Evolutionary conservation across 2,113 vertebrate species (phyloP).

Genomic region (Vicugna pacos): DNA sequence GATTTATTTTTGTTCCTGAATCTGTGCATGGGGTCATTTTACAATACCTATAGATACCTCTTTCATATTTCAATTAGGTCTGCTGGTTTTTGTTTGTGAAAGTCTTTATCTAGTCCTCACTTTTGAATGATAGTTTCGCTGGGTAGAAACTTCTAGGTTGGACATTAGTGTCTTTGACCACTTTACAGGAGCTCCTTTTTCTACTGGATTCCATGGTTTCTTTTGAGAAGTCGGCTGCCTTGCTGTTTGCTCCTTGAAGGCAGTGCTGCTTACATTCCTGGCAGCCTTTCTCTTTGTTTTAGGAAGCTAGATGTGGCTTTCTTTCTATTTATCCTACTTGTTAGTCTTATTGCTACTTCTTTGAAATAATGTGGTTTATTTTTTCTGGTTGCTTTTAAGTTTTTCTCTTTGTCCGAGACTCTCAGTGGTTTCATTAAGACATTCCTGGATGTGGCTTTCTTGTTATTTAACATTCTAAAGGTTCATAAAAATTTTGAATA

Average conservation of each 20-base stretch:
- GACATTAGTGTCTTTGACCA: not conserved
- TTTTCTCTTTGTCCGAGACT: not conserved
- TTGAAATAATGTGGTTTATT: not conserved
- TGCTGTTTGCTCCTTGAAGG: not conserved
- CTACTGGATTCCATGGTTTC: not conserved
- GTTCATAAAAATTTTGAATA: not conserved
- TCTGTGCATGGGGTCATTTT: not conserved
- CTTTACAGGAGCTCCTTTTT: not conserved
- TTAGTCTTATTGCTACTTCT: not conserved
- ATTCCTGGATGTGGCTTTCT: not conserved
- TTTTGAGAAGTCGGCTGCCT: not conserved
- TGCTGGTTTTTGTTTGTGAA: not conserved
- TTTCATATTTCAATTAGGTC: not conserved
- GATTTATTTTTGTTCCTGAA: not conserved
- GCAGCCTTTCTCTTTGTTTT: not conserved
- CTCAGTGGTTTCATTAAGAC: not conserved
- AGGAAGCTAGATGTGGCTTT: not conserved
- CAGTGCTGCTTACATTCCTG: fast-evolving
- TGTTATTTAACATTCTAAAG: not conserved
- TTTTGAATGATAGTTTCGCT: not conserved
- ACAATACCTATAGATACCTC: no score
- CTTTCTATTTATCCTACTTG: not conserved
- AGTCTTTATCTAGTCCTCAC: not conserved
- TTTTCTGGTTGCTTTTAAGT: not conserved
- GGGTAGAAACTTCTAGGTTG: not conserved